phyloP scores from a whole-genome alignment of 2,113 vertebrate genomes.

The Leuciscus idus region DNA sequence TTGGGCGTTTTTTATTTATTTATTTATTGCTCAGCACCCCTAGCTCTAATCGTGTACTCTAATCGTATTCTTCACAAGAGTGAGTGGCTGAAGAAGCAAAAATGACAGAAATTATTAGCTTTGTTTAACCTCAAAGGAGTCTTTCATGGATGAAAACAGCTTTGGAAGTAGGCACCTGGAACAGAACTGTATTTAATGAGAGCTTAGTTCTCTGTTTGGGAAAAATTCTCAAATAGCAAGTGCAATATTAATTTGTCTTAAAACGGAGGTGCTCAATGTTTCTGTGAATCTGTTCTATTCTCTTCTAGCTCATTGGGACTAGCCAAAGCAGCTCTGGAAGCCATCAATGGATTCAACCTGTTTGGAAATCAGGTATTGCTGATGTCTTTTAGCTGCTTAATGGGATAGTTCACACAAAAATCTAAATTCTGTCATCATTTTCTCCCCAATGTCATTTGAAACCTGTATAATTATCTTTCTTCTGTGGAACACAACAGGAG shows the following conservation, averaged over 20 bases:
- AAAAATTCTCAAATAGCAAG: constrained; percentile 3
- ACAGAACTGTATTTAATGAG: constrained; percentile 39
- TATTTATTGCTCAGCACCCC: constrained; percentile 54
- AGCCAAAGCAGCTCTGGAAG: constrained; percentile 96
- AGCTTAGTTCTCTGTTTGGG: not conserved
- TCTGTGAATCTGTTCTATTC: constrained; percentile 42
- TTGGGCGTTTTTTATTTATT: constrained; percentile 50
- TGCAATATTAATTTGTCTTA: not conserved
- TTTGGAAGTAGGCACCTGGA: constrained; percentile 30
- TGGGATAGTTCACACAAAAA: not conserved
- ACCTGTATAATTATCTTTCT: not conserved
- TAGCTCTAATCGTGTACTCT: constrained; percentile 26
- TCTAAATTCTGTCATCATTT: not conserved
- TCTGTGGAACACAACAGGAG: not conserved
- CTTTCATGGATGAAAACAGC: constrained; percentile 3
- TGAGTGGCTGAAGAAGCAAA: constrained; percentile 42
- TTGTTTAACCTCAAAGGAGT: constrained; percentile 50
- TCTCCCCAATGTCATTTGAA: not conserved
- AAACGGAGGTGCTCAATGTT: not conserved
- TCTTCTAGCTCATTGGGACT: constrained; percentile 89
- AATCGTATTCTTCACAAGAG: constrained; percentile 20
- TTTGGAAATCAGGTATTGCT: constrained; percentile 95
- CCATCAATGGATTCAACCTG: constrained; percentile 98
- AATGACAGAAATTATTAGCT: constrained; percentile 33
- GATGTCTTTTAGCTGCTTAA: constrained; percentile 52